Percentiles rank a stretch among this genome's conserved stretches.
phyloP scores from a whole-genome alignment of 1,140 invertebrate genomes.

The Penaeus indicus region DNA sequence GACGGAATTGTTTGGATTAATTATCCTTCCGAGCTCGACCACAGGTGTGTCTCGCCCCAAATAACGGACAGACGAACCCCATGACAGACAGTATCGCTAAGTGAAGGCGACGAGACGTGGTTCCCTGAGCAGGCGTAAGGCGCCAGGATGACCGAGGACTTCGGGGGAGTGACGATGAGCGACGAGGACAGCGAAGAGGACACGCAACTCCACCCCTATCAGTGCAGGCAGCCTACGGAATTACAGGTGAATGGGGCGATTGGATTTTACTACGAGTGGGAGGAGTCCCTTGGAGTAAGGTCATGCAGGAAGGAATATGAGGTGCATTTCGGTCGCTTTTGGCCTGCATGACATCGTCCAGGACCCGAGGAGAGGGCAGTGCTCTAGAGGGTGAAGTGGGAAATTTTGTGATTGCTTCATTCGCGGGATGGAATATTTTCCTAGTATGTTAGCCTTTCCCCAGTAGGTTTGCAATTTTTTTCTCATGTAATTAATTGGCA shows the following conservation, averaged over 20 bases:
- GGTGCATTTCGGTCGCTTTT: no score
- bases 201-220: conserved; percentile 25
- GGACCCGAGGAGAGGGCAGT: no score
- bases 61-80: conserved; percentile 4
- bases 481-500: no score
- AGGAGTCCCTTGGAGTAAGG: no score
- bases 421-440: no score
- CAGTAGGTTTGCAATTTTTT: no score
- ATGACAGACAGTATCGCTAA: background rate
- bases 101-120: background rate
- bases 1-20: conserved; percentile 46
- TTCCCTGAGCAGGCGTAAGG: background rate
- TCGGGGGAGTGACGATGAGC: conserved; percentile 40
- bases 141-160: conserved; percentile 43
- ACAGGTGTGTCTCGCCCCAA: conserved; percentile 7
- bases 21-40: conserved; percentile 15
- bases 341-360: no score
- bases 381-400: no score
- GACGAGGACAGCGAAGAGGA: conserved; percentile 59
- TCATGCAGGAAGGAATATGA: no score
- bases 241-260: conserved; percentile 38
- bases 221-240: conserved; percentile 40
- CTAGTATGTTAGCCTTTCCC: no score
- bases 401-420: no score
- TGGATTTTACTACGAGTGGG: no score